A percentile compares a stretch with the other conserved stretches of the same genome.
phyloP scores from a whole-genome alignment of 35 echinoderm and acorn worm species.

The Heliocidaris tuberculata region DNA sequence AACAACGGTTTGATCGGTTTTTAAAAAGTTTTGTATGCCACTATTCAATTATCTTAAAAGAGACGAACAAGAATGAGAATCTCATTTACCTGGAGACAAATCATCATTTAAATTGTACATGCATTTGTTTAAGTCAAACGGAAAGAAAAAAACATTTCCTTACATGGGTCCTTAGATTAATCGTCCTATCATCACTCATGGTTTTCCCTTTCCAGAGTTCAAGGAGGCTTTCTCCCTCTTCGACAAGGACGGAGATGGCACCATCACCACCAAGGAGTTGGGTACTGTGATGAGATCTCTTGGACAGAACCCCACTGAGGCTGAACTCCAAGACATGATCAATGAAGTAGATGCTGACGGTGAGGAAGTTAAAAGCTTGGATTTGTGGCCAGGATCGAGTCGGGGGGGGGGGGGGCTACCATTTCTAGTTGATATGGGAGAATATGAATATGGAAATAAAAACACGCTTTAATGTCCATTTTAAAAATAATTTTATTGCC shows the following conservation, averaged over 20 bases:
- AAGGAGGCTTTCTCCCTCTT: conserved; percentile 99
- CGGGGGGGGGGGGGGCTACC: too few relatives aligned
- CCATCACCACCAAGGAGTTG: conserved; percentile 98
- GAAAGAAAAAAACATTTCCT: not conserved
- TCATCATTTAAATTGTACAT: too few relatives aligned
- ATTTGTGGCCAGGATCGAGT: not conserved
- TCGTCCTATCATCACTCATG: not conserved
- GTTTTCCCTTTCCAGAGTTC: conserved; percentile 68
- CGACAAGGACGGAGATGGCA: conserved; percentile 98
- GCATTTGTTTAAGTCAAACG: too few relatives aligned
- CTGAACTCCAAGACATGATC: conserved; percentile 99
- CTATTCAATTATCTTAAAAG: too few relatives aligned
- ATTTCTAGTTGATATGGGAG: too few relatives aligned
- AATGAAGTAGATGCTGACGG: conserved; percentile 98
- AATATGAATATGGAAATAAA: too few relatives aligned
- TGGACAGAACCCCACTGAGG: conserved; percentile 97
- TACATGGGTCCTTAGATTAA: not conserved
- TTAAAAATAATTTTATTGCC: too few relatives aligned
- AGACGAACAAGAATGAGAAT: too few relatives aligned
- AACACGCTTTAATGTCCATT: too few relatives aligned
- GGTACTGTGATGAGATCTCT: conserved; percentile 97
- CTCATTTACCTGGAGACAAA: too few relatives aligned
- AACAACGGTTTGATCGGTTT: too few relatives aligned
- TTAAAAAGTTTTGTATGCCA: too few relatives aligned
- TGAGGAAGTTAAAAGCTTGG: conserved; percentile 16